Base-by-base conservation (phyloP, 2,113 vertebrate species). In the Thymallus thymallus region DNA sequence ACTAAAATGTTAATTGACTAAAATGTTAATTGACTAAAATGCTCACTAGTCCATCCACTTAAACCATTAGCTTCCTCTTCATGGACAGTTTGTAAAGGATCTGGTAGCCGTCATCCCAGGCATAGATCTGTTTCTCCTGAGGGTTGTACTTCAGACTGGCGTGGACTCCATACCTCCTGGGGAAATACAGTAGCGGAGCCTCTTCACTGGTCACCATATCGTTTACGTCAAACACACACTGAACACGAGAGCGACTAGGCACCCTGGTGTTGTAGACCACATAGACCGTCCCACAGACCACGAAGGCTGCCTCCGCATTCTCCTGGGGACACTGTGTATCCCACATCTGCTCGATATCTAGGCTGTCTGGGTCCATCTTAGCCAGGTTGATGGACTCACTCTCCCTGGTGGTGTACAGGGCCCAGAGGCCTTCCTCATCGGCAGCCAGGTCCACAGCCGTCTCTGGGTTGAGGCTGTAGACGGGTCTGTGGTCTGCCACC, bases 101-200 rank as follows among this genome's bases (percentile, higher is more conserved):
- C 87, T 98, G 98, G 85, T 98, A 98, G 24, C 98, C 97, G 0
- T 98, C 97, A 0, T 99, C 98, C 98, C 98, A 99, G 74, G 94
- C 96, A 0, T 99, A 99, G 58, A 99, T 86, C 90, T 96, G 95
- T 74, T 91, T 93, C 88, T 98, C 97, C 0, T 79, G 92, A 0
- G 97, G 94, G 82, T 93, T 98, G 85, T 99, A 99, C 85, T 96
- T 97, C 83, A 99, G 93, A 78, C 97, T 96, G 76, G 96, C 88
- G 35, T 97, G 97, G 65, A 95, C 93, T 5, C 96, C 96, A 0
- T 95, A 98, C 46, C 97, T 93, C 72, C 95, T 93, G 73, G 98
- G 98, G 82, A 99, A 99, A 71, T 98, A 99, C n/a, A 98, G 83
- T 6, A 97, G 90, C 0, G 97, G 93, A 0, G 96, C 95, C 1